Conservation (phyloP, 64 coral and sea anemone genomes). For the Porites australiensis region DNA sequence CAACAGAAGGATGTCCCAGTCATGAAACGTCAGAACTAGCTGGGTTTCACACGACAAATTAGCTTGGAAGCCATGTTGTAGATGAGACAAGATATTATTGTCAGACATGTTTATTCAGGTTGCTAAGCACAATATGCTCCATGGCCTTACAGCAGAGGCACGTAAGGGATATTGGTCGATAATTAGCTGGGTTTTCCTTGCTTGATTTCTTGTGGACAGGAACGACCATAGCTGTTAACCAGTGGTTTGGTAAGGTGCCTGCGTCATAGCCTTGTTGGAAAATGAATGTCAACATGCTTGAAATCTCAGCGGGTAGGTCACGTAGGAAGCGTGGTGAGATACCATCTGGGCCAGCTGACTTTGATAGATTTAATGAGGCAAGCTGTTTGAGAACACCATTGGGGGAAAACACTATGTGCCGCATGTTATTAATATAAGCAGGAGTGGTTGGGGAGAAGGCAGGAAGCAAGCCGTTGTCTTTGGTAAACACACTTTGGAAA, state of each 20-base stretch:
- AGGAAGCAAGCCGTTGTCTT: slow-evolving; percentile 26
- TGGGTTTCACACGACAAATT: slow-evolving; percentile 76
- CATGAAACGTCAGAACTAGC: slow-evolving; percentile 30
- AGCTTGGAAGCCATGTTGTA: slow-evolving; percentile 55
- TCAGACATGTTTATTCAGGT: slow-evolving; percentile 36
- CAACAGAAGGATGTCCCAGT: slow-evolving; percentile 54
- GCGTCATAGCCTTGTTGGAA: slow-evolving; percentile 39
- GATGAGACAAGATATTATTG: slow-evolving; percentile 48
- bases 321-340: slow-evolving; percentile 33
- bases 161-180: slow-evolving; percentile 62
- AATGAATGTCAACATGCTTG: slow-evolving; percentile 43
- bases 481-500: slow-evolving; percentile 20
- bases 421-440: background rate
- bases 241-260: slow-evolving; percentile 34
- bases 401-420: slow-evolving; percentile 27
- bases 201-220: slow-evolving; percentile 30
- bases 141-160: slow-evolving; percentile 62
- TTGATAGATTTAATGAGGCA: slow-evolving; percentile 29
- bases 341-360: slow-evolving; percentile 36
- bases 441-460: background rate
- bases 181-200: slow-evolving; percentile 50
- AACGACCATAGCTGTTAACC: slow-evolving; percentile 34
- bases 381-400: slow-evolving; percentile 46
- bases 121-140: slow-evolving; percentile 59
- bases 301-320: slow-evolving; percentile 20